A percentile compares a stretch with the other conserved stretches of the same genome.
Conservation (phyloP, 2,888 invertebrate species). For the Netelia inedita region DNA sequence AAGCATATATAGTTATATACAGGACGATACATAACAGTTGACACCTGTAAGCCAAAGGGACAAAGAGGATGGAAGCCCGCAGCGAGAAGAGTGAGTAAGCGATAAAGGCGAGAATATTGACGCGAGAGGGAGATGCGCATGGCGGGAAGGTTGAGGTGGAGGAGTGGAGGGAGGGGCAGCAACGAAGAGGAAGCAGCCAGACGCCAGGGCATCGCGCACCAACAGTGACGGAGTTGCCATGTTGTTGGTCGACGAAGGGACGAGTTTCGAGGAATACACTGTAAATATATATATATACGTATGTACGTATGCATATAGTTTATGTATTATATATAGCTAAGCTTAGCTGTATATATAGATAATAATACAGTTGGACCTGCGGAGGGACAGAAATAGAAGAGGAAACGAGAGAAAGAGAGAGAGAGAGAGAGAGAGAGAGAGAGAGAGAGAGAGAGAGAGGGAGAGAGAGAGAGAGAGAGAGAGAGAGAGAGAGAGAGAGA, state of each 20-base stretch:
- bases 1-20: not conserved
- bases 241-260: slow-evolving; percentile 47
- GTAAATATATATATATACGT: slow-evolving; percentile 2
- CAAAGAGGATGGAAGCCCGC: slow-evolving; percentile 37
- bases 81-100: slow-evolving; percentile 37
- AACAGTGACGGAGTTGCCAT: slow-evolving; percentile 25
- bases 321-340: not conserved
- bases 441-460: slow-evolving; percentile 20
- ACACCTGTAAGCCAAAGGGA: slow-evolving; percentile 51
- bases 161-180: not conserved
- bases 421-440: not conserved
- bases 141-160: not conserved
- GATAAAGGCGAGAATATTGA: slow-evolving; percentile 57
- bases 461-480: slow-evolving; percentile 8
- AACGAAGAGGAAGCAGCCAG: slow-evolving; percentile 21
- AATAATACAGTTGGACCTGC: slow-evolving; percentile 11
- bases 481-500: slow-evolving; percentile 41
- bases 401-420: slow-evolving; percentile 41
- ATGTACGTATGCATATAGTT: not conserved
- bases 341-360: slow-evolving; percentile 31
- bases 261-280: slow-evolving; percentile 22
- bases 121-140: slow-evolving; percentile 14
- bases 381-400: slow-evolving; percentile 46
- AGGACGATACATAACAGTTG: not conserved
- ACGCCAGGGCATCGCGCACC: slow-evolving; percentile 28